A percentile compares a stretch with the other conserved stretches of the same genome.
Evolutionary conservation across 37 sponge, comb jelly and placozoan species (phyloP).

Genomic region (Spongia lamella): DNA sequence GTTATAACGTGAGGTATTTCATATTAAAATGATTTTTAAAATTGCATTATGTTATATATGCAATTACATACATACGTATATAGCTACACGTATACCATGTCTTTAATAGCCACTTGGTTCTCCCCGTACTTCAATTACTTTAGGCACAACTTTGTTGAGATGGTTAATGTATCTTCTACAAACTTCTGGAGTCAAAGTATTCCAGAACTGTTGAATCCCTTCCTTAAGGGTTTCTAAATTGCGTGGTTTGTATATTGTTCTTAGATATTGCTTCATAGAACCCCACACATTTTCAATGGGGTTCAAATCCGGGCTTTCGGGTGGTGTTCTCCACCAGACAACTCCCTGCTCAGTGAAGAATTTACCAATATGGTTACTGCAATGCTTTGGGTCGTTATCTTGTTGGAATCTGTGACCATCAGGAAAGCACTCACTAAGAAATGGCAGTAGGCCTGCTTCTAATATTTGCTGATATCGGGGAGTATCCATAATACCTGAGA

Average conservation of each 20-base stretch:
- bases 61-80: too few relatives aligned
- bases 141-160: too few relatives aligned
- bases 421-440: conserved; percentile 1
- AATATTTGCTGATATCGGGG: conserved; percentile 21
- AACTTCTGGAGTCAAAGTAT: conserved; percentile 5
- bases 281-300: conserved; percentile 23
- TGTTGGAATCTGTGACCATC: conserved; percentile 27
- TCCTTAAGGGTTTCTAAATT: background rate
- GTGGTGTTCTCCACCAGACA: conserved; percentile 19
- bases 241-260: conserved; percentile 6
- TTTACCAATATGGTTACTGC: background rate
- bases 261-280: background rate
- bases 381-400: conserved; percentile 37
- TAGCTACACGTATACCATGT: too few relatives aligned
- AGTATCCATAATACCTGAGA: conserved; percentile 39
- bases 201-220: conserved; percentile 5
- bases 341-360: background rate
- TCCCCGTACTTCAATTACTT: too few relatives aligned
- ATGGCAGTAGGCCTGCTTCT: conserved; percentile 20
- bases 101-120: too few relatives aligned
- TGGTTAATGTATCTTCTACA: too few relatives aligned
- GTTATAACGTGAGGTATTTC: too few relatives aligned
- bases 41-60: too few relatives aligned
- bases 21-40: too few relatives aligned
- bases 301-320: conserved; percentile 5